Percentiles rank a stretch among this genome's conserved stretches.
Evolutionary conservation across 1,140 invertebrate species (phyloP).

Genomic region (Zaprionus camerounensis): DNA sequence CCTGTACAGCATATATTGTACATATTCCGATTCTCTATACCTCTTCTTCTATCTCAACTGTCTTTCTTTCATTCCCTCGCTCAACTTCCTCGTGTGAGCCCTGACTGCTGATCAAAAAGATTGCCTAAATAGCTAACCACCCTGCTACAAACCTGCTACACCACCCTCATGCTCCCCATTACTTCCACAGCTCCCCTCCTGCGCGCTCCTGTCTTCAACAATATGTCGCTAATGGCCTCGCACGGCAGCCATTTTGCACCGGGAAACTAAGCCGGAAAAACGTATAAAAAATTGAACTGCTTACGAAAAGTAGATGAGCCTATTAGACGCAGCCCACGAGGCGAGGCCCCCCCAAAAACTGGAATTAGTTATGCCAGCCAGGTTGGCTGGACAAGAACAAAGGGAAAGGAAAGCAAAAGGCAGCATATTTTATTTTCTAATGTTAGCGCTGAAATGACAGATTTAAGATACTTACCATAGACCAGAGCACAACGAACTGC

Average conservation of each 20-base stretch:
- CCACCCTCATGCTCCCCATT: not conserved
- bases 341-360: conserved; percentile 37
- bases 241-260: conserved; percentile 40
- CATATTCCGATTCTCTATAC: not conserved
- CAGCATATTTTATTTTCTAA: conserved; percentile 77
- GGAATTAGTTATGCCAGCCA: conserved; percentile 68
- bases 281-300: conserved; percentile 77
- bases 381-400: conserved; percentile 57
- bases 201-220: conserved; percentile 14
- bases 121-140: conserved; percentile 58
- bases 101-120: conserved; percentile 44
- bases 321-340: conserved; percentile 66
- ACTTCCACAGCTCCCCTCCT: not conserved
- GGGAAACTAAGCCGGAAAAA: conserved; percentile 59
- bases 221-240: conserved; percentile 68
- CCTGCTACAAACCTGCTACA: not conserved
- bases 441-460: conserved; percentile 62
- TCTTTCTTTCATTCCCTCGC: not conserved
- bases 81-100: not conserved
- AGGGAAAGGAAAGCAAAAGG: conserved; percentile 46
- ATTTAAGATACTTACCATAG: conserved; percentile 51
- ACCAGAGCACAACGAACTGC: not conserved
- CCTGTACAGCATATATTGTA: not conserved
- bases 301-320: conserved; percentile 73
- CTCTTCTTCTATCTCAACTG: not conserved